A percentile compares a stretch with the other conserved stretches of the same genome.
Evolutionary conservation across 1,140 invertebrate species (phyloP).

Genomic region (Acyrthosiphon pisum): DNA sequence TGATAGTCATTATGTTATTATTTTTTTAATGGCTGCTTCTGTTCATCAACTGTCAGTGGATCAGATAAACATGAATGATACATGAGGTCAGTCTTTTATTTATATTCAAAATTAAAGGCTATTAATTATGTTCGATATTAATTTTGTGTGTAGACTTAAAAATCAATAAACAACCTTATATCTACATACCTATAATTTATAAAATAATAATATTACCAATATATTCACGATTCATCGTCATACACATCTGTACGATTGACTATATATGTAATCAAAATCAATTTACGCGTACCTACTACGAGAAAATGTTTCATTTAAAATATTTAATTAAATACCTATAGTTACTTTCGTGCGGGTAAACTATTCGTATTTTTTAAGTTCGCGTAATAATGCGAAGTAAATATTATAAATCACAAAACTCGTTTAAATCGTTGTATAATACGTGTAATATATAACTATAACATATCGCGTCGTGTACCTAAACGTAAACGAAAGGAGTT

Average conservation of each 20-base stretch:
- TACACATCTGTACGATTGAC: neutral
- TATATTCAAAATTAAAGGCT: neutral
- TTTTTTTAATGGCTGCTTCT: neutral
- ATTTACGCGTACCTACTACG: neutral
- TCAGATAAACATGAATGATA: neutral
- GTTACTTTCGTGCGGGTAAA: neutral
- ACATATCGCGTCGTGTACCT: neutral
- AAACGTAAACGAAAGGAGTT: conserved; percentile 16
- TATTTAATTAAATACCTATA: too few species aligned
- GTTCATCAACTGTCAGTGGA: conserved; percentile 1
- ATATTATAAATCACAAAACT: conserved; percentile 8
- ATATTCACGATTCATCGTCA: neutral
- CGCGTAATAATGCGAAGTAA: neutral
- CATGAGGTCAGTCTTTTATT: neutral
- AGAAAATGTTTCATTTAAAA: neutral
- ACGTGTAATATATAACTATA: neutral
- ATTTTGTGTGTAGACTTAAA: neutral
- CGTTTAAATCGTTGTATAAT: neutral
- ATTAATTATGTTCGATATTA: neutral
- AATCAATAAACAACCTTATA: neutral
- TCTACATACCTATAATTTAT: neutral
- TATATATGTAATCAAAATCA: neutral
- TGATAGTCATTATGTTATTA: neutral
- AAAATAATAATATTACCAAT: neutral
- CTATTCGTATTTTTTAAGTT: too few species aligned